phyloP scores from a whole-genome alignment of 2,888 invertebrate species.

The Drosophila parthenogenetica region DNA sequence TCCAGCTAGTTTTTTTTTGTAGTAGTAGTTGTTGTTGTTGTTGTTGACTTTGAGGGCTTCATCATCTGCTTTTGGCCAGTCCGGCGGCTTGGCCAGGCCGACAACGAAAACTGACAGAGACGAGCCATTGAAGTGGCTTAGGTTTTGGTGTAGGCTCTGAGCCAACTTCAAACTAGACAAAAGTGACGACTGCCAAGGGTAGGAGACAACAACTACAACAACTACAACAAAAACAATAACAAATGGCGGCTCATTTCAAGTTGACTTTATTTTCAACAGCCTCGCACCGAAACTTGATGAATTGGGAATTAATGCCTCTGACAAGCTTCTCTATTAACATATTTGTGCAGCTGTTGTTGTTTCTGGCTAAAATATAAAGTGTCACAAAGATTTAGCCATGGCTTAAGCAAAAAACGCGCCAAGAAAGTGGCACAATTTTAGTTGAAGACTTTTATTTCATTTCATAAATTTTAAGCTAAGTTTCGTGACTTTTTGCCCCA shows the following conservation, averaged over 20 bases:
- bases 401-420: constrained; percentile 27
- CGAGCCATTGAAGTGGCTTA: constrained; percentile 77
- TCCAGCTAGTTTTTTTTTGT: constrained; percentile 59
- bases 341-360: constrained; percentile 36
- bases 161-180: constrained; percentile 59
- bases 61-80: constrained; percentile 81
- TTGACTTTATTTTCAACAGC: constrained; percentile 78
- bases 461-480: no score
- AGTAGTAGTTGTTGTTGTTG: constrained; percentile 49
- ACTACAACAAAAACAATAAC: constrained; percentile 29
- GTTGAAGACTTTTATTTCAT: background rate
- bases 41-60: constrained; percentile 84
- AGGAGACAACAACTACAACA: constrained; percentile 58
- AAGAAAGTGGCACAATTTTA: constrained; percentile 21
- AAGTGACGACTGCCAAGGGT: constrained; percentile 62
- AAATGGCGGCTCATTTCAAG: constrained; percentile 77
- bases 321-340: constrained; percentile 74
- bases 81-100: constrained; percentile 49
- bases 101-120: constrained; percentile 75
- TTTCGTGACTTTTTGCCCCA: background rate
- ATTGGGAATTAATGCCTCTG: constrained; percentile 85
- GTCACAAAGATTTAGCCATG: constrained; percentile 46
- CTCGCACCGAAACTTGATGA: constrained; percentile 83
- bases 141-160: constrained; percentile 74
- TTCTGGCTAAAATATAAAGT: constrained; percentile 29